Base-by-base conservation (phyloP, 35 echinoderm and acorn worm genomes). In the Diadema setosum region DNA sequence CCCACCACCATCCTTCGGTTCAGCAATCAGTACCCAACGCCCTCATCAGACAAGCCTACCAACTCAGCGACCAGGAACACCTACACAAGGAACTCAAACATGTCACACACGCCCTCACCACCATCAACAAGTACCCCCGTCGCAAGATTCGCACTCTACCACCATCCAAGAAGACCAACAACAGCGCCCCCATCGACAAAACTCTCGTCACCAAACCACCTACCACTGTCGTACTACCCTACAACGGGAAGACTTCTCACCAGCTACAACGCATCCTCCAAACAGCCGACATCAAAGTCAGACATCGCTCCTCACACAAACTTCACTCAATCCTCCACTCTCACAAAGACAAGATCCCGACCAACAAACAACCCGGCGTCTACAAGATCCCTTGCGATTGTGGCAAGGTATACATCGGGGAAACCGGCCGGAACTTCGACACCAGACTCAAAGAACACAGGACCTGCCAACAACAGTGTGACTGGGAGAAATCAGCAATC, bases 361-460 rank as follows among this genome's bases (percentile, higher is more conserved):
- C 46, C 6, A 17, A 1, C 3, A 57, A 1, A 1, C 1, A 56
- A 15, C 40, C 81, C 25, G 46, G 81, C 49, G 42, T 83, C 44
- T 83, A 49, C 81, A 3, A 2, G 17, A 83, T 83, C 16, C 81
- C 39, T 20, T 83, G 81, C 39, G 81, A 83, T 20, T 80, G 74
- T 25, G 74, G n/a, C n/a, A n/a, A n/a, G n/a, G n/a, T n/a, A n/a
- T n/a, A n/a, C n/a, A n/a, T n/a, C n/a, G n/a, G n/a, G 12, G 33
- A 80, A 80, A 83, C 46, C 20, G 81, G 81, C 5, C 1, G 46
- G 26, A 56, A 83, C 81, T 34, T 83, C 29, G 1, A 18, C 14
- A 83, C 81, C 26, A 83, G 81, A n/a, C 44, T 65, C 46, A 83
- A 83, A 25, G 74, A 80, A 80, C 74, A 80, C 74, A 37, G 74